A percentile compares a stretch with the other conserved stretches of the same genome.
Conservation (phyloP, 2,888 invertebrate genomes). For the Cotesia congregata region DNA sequence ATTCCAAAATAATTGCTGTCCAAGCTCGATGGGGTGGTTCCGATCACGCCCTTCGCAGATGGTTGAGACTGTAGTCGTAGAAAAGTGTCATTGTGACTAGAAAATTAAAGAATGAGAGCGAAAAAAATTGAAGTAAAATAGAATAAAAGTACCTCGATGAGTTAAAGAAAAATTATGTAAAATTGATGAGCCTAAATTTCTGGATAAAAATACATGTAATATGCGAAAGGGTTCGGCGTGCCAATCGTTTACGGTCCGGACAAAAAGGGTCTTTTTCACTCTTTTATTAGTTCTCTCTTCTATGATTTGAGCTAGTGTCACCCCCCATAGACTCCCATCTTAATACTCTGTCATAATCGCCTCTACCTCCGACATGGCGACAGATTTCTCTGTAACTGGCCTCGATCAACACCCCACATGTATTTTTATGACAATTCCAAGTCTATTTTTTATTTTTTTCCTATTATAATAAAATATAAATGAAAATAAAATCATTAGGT, state of each 20-base stretch:
- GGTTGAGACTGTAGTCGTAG: constrained; percentile 35
- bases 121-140: constrained; percentile 30
- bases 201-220: constrained; percentile 31
- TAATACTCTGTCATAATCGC: constrained; percentile 20
- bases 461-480: constrained; percentile 10
- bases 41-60: constrained; percentile 52
- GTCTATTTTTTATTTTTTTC: neutral
- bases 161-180: constrained; percentile 58
- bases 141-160: constrained; percentile 43
- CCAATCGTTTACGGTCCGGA: constrained; percentile 16
- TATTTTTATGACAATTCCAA: constrained; percentile 6
- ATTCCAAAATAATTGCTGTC: constrained; percentile 66
- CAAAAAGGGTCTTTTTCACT: constrained; percentile 13
- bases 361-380: neutral
- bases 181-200: constrained; percentile 59
- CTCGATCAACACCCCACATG: constrained; percentile 8
- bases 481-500: constrained; percentile 9
- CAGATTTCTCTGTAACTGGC: constrained; percentile 8
- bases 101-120: constrained; percentile 37
- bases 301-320: neutral
- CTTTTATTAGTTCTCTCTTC: constrained; percentile 21
- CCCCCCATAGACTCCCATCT: constrained; percentile 12
- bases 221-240: constrained; percentile 51
- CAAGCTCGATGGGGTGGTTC: constrained; percentile 46
- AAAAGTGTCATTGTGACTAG: constrained; percentile 43